These are phyloP conservation scores for Epicampocera succincta DNA, from an alignment of 2,888 invertebrate genomes.

Conservation along the genomic window DNA sequence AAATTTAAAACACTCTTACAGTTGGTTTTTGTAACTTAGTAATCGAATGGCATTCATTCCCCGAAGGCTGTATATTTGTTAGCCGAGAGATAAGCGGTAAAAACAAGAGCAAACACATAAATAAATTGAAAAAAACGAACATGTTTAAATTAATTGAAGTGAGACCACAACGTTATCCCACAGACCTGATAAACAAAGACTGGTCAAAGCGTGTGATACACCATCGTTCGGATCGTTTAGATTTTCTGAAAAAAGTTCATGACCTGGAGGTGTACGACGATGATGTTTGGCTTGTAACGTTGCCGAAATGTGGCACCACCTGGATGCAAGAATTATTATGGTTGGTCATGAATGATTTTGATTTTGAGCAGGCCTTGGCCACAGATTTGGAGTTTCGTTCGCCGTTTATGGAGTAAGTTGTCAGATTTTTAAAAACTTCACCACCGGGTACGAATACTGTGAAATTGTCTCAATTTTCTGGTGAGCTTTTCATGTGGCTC, in stretches of 20 bases:
- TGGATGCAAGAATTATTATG: slow-evolving; percentile 79
- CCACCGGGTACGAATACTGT: too few relatives aligned
- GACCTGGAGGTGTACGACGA: slow-evolving; percentile 74
- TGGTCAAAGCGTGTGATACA: slow-evolving; percentile 72
- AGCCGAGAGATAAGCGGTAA: neutral
- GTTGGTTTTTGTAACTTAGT: neutral
- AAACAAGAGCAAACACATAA: neutral
- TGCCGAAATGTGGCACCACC: slow-evolving; percentile 78
- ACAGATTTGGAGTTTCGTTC: slow-evolving; percentile 73
- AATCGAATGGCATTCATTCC: slow-evolving; percentile 3
- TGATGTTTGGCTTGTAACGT: slow-evolving; percentile 78
- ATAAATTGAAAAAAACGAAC: neutral
- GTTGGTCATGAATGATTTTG: slow-evolving; percentile 76
- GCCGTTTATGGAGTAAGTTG: slow-evolving; percentile 76
- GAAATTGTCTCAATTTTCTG: too few relatives aligned
- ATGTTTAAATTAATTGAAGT: slow-evolving; percentile 41
- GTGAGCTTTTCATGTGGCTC: too few relatives aligned
- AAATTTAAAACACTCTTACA: neutral
- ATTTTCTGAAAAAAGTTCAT: slow-evolving; percentile 71
- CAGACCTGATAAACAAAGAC: slow-evolving; percentile 70
- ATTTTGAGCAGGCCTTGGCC: slow-evolving; percentile 75
- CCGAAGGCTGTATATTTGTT: neutral
- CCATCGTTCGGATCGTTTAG: slow-evolving; percentile 23
- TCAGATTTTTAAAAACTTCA: too few relatives aligned
- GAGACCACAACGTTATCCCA: slow-evolving; percentile 69